Evolutionary conservation across 2,113 vertebrate species (phyloP).

Genomic region (Siphamia tubifer): DNA sequence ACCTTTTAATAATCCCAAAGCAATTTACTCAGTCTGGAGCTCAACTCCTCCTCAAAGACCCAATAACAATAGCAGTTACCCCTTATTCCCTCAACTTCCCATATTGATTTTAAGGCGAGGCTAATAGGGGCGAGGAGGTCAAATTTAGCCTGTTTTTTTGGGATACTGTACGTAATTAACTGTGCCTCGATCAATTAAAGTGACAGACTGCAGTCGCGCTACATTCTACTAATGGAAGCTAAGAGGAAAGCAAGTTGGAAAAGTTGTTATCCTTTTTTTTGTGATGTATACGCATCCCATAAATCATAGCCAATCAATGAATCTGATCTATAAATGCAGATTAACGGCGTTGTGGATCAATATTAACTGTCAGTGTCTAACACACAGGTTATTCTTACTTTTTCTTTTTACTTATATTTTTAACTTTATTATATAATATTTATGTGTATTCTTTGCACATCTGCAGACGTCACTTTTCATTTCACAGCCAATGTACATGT

Average conservation of each 20-base stretch:
- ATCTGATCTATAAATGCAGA: background rate
- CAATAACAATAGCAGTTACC: conserved; percentile 46
- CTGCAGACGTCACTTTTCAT: too few species aligned
- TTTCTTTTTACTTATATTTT: too few species aligned
- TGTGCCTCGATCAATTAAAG: conserved; percentile 26
- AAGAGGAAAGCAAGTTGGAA: background rate
- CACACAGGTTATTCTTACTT: too few species aligned
- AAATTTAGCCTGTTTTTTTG: conserved; percentile 18
- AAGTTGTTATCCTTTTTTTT: background rate
- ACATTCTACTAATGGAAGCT: background rate
- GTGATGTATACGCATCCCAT: background rate
- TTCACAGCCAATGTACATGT: too few species aligned
- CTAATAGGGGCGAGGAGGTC: conserved; percentile 53
- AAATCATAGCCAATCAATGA: background rate
- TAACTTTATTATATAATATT: too few species aligned
- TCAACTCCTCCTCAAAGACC: conserved; percentile 21
- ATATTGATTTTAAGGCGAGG: conserved; percentile 52
- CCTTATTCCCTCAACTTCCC: conserved; percentile 45
- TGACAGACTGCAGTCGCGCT: background rate
- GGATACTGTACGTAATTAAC: conserved; percentile 44
- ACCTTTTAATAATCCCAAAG: conserved; percentile 67
- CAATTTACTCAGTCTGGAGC: conserved; percentile 57
- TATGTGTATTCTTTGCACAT: too few species aligned
- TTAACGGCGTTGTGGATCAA: background rate
- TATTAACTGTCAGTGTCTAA: too few species aligned